phyloP scores from a whole-genome alignment of 2,888 invertebrate genomes.

The Auanema sp. region DNA sequence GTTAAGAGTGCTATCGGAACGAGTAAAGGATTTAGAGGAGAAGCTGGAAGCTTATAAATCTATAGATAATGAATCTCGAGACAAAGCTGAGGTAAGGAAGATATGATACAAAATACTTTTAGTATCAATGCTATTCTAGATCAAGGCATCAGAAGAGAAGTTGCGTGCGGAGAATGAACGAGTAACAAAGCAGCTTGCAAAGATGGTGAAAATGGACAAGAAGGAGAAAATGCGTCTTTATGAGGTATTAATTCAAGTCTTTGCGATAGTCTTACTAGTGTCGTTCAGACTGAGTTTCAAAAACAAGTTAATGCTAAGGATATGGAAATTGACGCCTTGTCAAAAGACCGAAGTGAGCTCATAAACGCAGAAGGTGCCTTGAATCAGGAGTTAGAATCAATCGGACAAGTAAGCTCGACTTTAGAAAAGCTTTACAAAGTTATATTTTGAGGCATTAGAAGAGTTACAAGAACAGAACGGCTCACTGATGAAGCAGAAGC shows the following conservation, averaged over 20 bases:
- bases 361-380: constrained; percentile 78
- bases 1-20: not conserved
- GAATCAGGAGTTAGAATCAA: constrained; percentile 80
- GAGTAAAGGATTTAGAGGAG: not conserved
- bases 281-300: constrained; percentile 14
- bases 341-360: constrained; percentile 7
- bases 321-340: constrained; percentile 7
- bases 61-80: too few species aligned
- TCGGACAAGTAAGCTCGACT: constrained; percentile 82
- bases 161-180: constrained; percentile 78
- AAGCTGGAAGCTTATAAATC: too few species aligned
- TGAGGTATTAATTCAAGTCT: constrained; percentile 1
- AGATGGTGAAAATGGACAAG: constrained; percentile 66
- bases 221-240: constrained; percentile 74
- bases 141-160: too few species aligned
- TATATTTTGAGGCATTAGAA: constrained; percentile 80
- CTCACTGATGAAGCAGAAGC: constrained; percentile 85
- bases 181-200: constrained; percentile 69
- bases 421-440: not conserved
- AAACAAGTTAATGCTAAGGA: constrained; percentile 11
- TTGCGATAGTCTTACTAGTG: too few species aligned
- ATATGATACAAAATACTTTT: too few species aligned
- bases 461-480: constrained; percentile 99
- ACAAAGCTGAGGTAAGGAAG: too few species aligned
- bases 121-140: too few species aligned